These are phyloP conservation scores for Zeugodacus cucurbitae DNA, from an alignment of 1,140 invertebrate species.

Conservation along the genomic window DNA sequence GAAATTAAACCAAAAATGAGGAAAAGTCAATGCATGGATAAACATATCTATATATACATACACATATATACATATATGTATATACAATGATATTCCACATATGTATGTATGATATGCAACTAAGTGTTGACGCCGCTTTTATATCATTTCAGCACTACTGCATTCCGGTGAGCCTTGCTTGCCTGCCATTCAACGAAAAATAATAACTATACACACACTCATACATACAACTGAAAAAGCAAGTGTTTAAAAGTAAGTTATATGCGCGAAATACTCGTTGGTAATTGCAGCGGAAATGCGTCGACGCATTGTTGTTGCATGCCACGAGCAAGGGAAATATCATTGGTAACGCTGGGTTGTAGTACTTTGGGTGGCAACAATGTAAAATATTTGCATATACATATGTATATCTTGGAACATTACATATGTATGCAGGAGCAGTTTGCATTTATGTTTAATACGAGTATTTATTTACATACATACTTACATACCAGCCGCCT, in stretches of 20 bases:
- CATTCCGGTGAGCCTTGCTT: not conserved
- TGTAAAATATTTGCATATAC: not conserved
- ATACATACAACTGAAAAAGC: not conserved
- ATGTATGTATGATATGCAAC: not conserved
- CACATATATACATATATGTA: not conserved
- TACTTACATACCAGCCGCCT: not conserved
- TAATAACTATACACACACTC: not conserved
- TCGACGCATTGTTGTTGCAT: not conserved
- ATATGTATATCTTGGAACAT: not conserved
- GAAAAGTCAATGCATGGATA: not conserved
- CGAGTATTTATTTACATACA: too few species aligned
- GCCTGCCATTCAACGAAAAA: not conserved
- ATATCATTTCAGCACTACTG: not conserved
- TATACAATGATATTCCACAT: not conserved
- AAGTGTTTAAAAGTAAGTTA: not conserved
- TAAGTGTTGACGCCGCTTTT: constrained; percentile 25
- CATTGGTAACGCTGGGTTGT: not conserved
- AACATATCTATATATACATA: not conserved
- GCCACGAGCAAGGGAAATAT: not conserved
- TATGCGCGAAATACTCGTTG: not conserved
- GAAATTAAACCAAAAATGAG: not conserved
- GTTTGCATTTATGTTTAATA: too few species aligned
- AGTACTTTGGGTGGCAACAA: not conserved
- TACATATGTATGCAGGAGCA: too few species aligned
- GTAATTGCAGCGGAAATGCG: constrained; percentile 19